Evolutionary conservation across 2,113 vertebrate genomes (phyloP), one percentile per base, ranked within the genome.

Genomic region (Glaucomys volans): DNA sequence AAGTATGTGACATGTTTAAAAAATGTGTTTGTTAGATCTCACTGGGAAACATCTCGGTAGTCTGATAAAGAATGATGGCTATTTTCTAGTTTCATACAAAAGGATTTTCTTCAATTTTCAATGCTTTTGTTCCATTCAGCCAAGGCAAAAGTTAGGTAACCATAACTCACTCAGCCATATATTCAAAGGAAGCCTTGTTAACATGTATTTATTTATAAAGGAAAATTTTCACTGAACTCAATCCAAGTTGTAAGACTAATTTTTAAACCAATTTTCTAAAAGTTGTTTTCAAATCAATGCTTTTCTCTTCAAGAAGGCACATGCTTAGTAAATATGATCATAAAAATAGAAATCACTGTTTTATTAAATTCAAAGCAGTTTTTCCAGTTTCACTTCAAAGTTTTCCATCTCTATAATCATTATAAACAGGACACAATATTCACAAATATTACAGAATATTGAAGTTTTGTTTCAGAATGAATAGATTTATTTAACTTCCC

Each of bases 251-350:
- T 81, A 14, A 94, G 26, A 40, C 18, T 62, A 80, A 91, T 35
- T 94, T 90, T 94, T 81, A 57, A 81, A 90, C 50, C 9, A 28
- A 47, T 81, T 76, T 75, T 89, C 11, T 67, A 59, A 74, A 75
- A 79, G 30, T 47, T 50, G 9, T 77, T 96, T 90, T 95, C 59
- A 96, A 94, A 92, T 91, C 57, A 87, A 50, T 80, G 30, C 4
- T 95, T 96, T 86, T 87, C 4, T 86, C 54, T 85, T 77, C 20
- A 95, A 87, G 81, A 93, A 86, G 47, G 42, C 54, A 93, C 82
- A 75, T 91, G n/a, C 44, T 66, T 44, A 90, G n/a, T 66, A 67
- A 12, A 32, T 50, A 89, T 30, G 22, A 37, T 77, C 74, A 86
- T 32, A 80, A 94, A 94, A 91, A 95, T 32, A 74, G 11, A 84